These are phyloP conservation scores for Epinephelus awoara DNA, from an alignment of 2,797 vertebrate genomes.

Conservation along the genomic window DNA sequence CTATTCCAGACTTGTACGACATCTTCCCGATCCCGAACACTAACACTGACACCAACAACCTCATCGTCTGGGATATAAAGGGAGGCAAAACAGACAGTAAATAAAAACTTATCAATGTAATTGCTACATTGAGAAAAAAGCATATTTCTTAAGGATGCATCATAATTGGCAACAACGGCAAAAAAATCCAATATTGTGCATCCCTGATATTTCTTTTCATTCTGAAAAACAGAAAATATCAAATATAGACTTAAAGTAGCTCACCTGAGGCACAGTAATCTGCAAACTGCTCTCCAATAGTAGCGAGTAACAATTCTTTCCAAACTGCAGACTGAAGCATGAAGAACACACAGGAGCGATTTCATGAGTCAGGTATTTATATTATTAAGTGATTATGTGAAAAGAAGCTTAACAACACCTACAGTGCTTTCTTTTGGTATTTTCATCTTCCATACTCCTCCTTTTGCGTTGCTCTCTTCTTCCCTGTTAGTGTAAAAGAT, in stretches of 20 bases:
- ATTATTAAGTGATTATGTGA: not conserved
- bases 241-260: not conserved
- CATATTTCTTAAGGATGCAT: not conserved
- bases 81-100: not conserved
- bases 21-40: conserved; percentile 92
- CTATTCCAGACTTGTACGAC: conserved; percentile 94
- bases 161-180: no score
- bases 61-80: conserved; percentile 88
- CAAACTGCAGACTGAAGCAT: conserved; percentile 88
- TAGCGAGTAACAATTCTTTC: conserved; percentile 94
- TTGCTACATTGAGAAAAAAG: not conserved
- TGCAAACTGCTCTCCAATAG: conserved; percentile 94
- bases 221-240: not conserved
- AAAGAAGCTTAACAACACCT: conserved; percentile 62
- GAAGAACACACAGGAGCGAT: conserved; percentile 4
- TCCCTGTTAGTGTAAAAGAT: conserved; percentile 84
- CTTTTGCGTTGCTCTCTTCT: conserved; percentile 94
- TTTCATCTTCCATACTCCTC: conserved; percentile 96
- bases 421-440: conserved; percentile 92
- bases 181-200: no score
- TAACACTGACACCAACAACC: conserved; percentile 93
- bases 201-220: not conserved
- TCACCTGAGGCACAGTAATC: conserved; percentile 90
- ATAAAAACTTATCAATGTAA: not conserved
- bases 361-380: not conserved